These are phyloP conservation scores for Zaprionus vittiger DNA, from an alignment of 1,140 invertebrate genomes.

Conservation along the genomic window DNA sequence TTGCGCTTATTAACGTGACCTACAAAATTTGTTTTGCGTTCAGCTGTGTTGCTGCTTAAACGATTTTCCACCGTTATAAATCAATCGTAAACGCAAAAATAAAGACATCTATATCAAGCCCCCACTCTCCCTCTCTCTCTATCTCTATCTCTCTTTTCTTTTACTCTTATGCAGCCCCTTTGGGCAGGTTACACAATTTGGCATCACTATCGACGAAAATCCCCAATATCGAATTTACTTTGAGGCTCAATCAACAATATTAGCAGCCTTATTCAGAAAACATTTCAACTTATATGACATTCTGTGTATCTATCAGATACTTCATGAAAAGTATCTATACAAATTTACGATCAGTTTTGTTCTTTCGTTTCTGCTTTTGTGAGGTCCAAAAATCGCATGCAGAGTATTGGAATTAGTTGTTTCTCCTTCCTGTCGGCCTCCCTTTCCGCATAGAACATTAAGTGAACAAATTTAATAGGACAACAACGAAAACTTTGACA, in stretches of 20 bases:
- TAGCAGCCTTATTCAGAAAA: constrained; percentile 12
- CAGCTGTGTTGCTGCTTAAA: constrained; percentile 62
- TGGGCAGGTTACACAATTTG: constrained; percentile 58
- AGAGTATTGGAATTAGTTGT: neutral
- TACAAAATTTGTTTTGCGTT: constrained; percentile 68
- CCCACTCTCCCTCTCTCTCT: neutral
- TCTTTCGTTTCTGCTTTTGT: too few relatives aligned
- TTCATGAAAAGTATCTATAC: neutral
- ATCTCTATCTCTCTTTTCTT: neutral
- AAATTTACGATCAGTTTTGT: too few relatives aligned
- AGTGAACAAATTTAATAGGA: neutral
- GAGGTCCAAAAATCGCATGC: too few relatives aligned
- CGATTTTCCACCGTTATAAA: constrained; percentile 79
- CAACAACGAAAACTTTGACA: neutral
- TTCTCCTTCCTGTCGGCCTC: neutral
- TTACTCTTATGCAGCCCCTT: neutral
- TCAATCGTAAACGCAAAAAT: constrained; percentile 73
- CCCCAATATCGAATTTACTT: constrained; percentile 34
- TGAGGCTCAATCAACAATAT: constrained; percentile 54
- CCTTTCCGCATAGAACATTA: neutral
- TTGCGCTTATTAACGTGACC: constrained; percentile 83
- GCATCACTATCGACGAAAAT: constrained; percentile 43
- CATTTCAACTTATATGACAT: constrained; percentile 32
- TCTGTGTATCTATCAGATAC: neutral
- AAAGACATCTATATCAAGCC: constrained; percentile 47